Evolutionary conservation across 2,888 invertebrate genomes (phyloP), one percentile per base, ranked within the genome.

Genomic region (Macropis europaea): DNA sequence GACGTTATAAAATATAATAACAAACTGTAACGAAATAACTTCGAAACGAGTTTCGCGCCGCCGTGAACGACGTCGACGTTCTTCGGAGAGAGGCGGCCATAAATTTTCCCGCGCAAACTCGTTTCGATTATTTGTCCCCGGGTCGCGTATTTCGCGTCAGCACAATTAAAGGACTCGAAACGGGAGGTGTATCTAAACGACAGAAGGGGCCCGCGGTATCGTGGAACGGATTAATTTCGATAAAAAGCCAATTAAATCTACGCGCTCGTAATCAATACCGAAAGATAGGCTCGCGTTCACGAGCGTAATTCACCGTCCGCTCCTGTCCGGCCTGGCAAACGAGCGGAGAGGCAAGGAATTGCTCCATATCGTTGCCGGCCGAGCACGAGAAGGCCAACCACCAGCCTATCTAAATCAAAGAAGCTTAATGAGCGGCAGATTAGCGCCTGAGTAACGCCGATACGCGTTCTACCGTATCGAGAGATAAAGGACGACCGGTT

Each of bases 161-260:
- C n/a, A 43, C 59, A 60, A 71, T 70, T 71, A 71, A 70, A 64
- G 53, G 54, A 70, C 36, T 19, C 26, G 17, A 43, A 17, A n/a
- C 17, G 26, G 13, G 32, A 28, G 26, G 26, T 36, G 38, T 43
- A 61, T 56, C 69, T 40, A 61, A 69, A 61, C 45, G 56, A 45
- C 40, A 42, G 17, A 26, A 56, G 22, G 1, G 54, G 13, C 17
- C 52, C 17, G 3, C 7, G 13, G 57, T 77, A 76, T 70, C 77
- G 63, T 61, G 61, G 40, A 45, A 71, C 59, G 53, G 73, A 76
- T 73, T 77, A 80, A 76, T 79, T 77, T 70, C 71, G 79, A 82
- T 73, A 81, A 82, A 81, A 82, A 77, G 73, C 79, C 78, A 82
- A 82, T 82, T 82, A 82, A 81, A 81, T 77, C 73, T 75, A 77